Evolutionary conservation across 2,113 vertebrate genomes (phyloP).

Genomic region (Gasterosteus nipponicus): DNA sequence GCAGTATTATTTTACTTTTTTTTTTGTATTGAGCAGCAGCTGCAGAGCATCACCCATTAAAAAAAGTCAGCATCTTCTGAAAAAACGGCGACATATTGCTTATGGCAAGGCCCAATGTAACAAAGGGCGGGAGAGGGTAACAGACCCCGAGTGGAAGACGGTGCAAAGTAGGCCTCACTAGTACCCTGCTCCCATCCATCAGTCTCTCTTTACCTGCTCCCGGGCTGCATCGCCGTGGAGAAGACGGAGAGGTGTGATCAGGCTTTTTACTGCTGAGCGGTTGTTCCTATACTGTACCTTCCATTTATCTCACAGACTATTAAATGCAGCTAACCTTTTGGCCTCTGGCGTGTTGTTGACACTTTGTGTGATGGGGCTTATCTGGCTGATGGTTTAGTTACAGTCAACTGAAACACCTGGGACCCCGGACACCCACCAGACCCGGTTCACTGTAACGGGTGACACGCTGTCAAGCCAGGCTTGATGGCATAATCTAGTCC

Average conservation of each 20-base stretch:
- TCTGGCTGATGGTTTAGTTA: slow-evolving; percentile 53
- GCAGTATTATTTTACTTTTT: not conserved
- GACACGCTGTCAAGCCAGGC: slow-evolving; percentile 62
- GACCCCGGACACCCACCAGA: slow-evolving; percentile 60
- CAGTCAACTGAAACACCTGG: slow-evolving; percentile 70
- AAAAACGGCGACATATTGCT: not conserved
- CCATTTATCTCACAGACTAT: slow-evolving; percentile 20
- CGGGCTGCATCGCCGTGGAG: slow-evolving; percentile 16
- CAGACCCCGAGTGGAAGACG: slow-evolving; percentile 3
- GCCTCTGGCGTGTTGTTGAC: slow-evolving; percentile 39
- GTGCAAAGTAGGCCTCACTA: not conserved
- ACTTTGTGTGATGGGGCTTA: slow-evolving; percentile 64
- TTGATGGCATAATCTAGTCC: slow-evolving; percentile 75
- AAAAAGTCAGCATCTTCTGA: not conserved
- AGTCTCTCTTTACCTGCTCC: slow-evolving; percentile 45
- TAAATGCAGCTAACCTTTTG: slow-evolving; percentile 52
- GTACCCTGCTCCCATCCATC: slow-evolving; percentile 46
- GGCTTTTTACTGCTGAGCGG: not conserved
- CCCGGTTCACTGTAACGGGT: slow-evolving; percentile 38
- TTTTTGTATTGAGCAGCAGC: not conserved
- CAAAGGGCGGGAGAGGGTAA: not conserved
- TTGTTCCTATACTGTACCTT: not conserved
- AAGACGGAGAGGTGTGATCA: slow-evolving; percentile 63
- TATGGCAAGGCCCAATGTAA: not conserved
- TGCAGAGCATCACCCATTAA: not conserved